Conservation (phyloP, 2,888 invertebrate genomes). For the Hybos culiciformis region DNA sequence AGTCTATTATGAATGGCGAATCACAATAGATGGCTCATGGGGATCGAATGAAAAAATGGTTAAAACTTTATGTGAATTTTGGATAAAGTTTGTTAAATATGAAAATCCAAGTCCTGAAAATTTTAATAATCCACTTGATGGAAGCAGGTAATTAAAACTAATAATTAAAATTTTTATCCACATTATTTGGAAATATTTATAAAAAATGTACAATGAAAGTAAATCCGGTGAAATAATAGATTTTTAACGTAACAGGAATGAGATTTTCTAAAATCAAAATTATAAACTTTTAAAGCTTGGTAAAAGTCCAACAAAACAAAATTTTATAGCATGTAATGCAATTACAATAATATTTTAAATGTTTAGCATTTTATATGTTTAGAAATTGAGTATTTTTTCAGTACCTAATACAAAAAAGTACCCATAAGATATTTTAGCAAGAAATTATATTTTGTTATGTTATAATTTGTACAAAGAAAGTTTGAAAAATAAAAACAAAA, state of each 20-base stretch:
- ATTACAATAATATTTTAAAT: no score
- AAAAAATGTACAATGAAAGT: constrained; percentile 8
- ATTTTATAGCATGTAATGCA: no score
- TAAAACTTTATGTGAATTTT: constrained; percentile 37
- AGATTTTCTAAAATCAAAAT: constrained; percentile 9
- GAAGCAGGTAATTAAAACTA: constrained; percentile 13
- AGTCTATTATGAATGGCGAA: constrained; percentile 18
- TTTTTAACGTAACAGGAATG: constrained; percentile 16
- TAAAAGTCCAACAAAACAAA: no score
- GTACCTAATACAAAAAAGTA: no score
- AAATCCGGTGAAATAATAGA: constrained; percentile 15
- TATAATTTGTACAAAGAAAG: no score
- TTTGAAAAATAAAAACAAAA: no score
- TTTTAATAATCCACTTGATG: constrained; percentile 9
- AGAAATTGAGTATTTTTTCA: no score
- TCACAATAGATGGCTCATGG: constrained; percentile 13
- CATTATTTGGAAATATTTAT: constrained; percentile 14
- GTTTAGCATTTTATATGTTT: no score
- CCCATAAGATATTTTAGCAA: no score
- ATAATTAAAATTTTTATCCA: constrained; percentile 9
- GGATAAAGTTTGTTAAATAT: constrained; percentile 46
- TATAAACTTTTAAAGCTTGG: constrained; percentile 1
- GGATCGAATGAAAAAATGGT: constrained; percentile 25
- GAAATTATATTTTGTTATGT: no score
- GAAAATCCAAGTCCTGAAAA: constrained; percentile 12